Conservation (phyloP, 2,113 vertebrate species). For the Corapipo altera region DNA sequence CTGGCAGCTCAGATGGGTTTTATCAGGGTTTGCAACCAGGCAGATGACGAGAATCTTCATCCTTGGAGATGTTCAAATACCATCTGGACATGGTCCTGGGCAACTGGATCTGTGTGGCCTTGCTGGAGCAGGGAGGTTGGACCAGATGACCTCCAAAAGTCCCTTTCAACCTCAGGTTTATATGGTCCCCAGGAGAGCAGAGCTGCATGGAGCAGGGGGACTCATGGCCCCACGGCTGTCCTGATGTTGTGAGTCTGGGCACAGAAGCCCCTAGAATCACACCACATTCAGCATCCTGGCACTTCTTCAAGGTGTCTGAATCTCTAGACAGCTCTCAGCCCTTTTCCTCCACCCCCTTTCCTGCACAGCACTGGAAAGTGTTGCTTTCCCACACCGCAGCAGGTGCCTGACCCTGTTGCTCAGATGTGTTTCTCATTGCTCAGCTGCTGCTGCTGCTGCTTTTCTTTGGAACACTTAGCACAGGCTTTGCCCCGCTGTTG, state of each 20-base stretch:
- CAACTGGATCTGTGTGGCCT: not conserved
- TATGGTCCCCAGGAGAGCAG: not conserved
- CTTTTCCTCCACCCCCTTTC: not conserved
- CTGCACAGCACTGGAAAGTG: rapidly evolving
- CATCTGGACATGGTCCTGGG: not conserved
- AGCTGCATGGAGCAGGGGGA: not conserved
- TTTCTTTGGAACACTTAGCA: not conserved
- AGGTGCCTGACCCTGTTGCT: not conserved
- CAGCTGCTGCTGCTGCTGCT: not conserved
- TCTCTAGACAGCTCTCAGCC: not conserved
- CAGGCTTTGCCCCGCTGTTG: not conserved
- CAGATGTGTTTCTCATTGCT: not conserved
- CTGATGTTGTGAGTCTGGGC: not conserved
- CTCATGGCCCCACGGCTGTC: no score
- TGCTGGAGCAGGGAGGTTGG: not conserved
- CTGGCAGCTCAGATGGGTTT: not conserved
- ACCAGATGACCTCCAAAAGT: not conserved
- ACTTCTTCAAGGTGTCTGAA: not conserved
- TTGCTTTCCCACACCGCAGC: not conserved
- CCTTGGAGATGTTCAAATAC: not conserved
- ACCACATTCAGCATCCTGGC: not conserved
- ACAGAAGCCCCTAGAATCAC: not conserved
- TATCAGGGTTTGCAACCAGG: not conserved
- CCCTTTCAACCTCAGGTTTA: not conserved
- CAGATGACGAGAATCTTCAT: not conserved